Base-by-base conservation (phyloP, 2,113 vertebrate species). In the Gymnorhina tibicen region DNA sequence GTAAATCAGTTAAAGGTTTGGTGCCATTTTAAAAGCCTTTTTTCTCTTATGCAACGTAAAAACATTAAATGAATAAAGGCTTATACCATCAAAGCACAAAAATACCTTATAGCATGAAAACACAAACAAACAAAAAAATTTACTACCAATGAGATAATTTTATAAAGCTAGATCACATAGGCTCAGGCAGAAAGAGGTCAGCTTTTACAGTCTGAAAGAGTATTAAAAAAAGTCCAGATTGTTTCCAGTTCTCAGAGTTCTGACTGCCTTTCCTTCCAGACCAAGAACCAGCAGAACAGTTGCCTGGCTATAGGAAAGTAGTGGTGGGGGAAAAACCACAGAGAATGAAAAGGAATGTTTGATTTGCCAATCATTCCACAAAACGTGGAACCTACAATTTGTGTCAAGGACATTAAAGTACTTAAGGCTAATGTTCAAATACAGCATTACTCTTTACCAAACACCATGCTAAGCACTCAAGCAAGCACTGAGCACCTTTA, bases 271-370 rank as follows among this genome's bases (percentile, higher is more conserved):
- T 84, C 62, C 42, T 79, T 72, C 50, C 78, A 83, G 46, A 87
- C 8, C 62, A 80, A 72, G 60, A 76, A 72, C 59, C 50, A 81
- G 16, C 24, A 17, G 24, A 89, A 74, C 27, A 55, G 59, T 68
- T 72, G 49, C 53, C 52, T 75, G 44, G 44, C 68, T 63, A 24
- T 15, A 84, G 72, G 33, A 76, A 87, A 39, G 39, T n/a, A 66
- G 22, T 4, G 8, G 4, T 1, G 8, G 13, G 16, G 0, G 0
- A 5, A n/a, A 27, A 21, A 8, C 12, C 1, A 24, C 16, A 56
- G 69, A 70, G 22, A 75, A 47, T 32, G 27, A 78, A 81, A 66
- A 64, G 5, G 14, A 91, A 67, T 55, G 24, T 52, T 69, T 81
- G 72, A 74, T 81, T 94, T 93, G 41, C 62, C 76, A 94, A 39